These are phyloP conservation scores for Scomber scombrus DNA, from an alignment of 2,113 vertebrate species.

Conservation along the genomic window DNA sequence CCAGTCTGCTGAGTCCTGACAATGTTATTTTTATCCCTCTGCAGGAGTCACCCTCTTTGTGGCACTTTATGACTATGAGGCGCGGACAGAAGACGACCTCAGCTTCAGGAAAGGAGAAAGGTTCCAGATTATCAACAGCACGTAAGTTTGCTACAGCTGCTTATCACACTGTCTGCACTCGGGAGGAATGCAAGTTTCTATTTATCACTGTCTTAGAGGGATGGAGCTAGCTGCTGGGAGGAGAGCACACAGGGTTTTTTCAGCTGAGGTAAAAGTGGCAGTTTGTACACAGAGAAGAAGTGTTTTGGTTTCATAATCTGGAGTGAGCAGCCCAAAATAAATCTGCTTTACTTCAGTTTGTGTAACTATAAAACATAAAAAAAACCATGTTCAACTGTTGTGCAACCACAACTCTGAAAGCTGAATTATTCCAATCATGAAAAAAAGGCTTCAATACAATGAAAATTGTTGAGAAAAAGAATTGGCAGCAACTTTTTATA, in stretches of 20 bases:
- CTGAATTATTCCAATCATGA: neutral
- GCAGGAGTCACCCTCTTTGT: conserved; percentile 97
- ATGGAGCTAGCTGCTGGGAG: neutral
- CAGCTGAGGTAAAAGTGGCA: conserved; percentile 28
- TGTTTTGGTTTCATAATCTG: conserved; percentile 22
- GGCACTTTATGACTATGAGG: conserved; percentile 98
- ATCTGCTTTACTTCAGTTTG: neutral
- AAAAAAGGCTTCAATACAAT: conserved; percentile 18
- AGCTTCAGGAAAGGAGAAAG: conserved; percentile 98
- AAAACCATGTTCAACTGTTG: conserved; percentile 15
- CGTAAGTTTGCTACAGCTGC: conserved; percentile 89
- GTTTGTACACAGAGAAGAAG: neutral
- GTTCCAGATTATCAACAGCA: conserved; percentile 99
- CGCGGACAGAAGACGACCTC: conserved; percentile 96
- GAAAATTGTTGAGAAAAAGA: neutral
- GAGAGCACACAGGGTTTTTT: conserved; percentile 2
- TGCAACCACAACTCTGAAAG: neutral
- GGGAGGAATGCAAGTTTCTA: conserved; percentile 1
- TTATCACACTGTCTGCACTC: conserved; percentile 17
- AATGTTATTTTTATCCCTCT: conserved; percentile 41
- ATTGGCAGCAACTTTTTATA: neutral
- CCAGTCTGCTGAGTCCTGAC: conserved; percentile 55
- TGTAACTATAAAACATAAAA: conserved; percentile 14
- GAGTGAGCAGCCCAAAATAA: conserved; percentile 16
- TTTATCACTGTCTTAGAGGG: conserved; percentile 6